These are phyloP conservation scores for Accipiter virgatus DNA, from an alignment of 2,113 vertebrate genomes.

Conservation along the genomic window DNA sequence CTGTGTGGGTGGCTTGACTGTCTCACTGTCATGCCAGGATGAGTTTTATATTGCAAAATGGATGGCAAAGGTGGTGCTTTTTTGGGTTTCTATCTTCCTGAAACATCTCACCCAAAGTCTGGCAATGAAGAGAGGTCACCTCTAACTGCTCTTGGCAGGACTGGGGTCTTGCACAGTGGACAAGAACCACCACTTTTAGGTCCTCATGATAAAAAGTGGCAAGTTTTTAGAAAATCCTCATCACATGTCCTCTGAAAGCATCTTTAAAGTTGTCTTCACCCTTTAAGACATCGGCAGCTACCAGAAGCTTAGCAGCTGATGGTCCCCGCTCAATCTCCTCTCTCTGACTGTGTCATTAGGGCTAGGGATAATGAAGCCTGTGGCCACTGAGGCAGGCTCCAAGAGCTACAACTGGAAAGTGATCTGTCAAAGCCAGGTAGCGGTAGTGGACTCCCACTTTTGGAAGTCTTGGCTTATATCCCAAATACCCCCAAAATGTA, in stretches of 20 bases:
- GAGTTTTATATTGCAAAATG: slow-evolving; percentile 32
- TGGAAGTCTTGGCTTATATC: neutral
- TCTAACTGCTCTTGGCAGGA: neutral
- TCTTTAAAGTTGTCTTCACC: neutral
- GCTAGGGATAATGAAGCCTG: neutral
- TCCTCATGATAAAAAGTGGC: accelerated
- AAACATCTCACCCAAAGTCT: neutral
- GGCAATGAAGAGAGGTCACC: neutral
- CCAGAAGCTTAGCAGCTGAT: neutral
- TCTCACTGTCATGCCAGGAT: neutral
- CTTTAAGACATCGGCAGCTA: accelerated
- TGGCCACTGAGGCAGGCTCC: neutral
- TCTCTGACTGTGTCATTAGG: neutral
- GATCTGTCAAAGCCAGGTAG: neutral
- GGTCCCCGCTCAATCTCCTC: neutral
- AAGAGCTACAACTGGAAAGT: neutral
- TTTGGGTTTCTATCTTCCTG: neutral
- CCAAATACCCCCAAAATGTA: neutral
- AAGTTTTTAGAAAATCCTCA: neutral
- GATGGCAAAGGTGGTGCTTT: neutral
- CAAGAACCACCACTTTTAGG: accelerated
- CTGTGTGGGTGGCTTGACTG: slow-evolving; percentile 15
- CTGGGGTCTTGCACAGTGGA: accelerated
- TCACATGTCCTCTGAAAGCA: accelerated
- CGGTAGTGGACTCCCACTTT: neutral